phyloP scores from a whole-genome alignment of 2,113 vertebrate genomes.

The Cottus gobio region DNA sequence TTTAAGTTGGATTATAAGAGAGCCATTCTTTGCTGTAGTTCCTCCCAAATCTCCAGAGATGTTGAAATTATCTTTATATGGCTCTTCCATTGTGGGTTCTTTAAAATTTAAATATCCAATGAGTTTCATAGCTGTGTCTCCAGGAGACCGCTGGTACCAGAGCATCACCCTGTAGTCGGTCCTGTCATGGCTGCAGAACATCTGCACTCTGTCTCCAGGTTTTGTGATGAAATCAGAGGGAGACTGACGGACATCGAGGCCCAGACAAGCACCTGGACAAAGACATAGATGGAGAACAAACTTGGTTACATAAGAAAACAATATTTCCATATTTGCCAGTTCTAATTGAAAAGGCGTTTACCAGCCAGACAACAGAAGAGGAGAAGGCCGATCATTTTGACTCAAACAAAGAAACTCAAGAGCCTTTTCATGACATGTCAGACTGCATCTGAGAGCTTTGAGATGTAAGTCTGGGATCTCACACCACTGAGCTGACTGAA shows the following conservation, averaged over 20 bases:
- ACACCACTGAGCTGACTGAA: no score
- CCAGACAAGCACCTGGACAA: background rate
- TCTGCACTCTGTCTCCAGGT: conserved; percentile 21
- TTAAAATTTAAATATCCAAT: conserved; percentile 40
- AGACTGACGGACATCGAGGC: conserved; percentile 42
- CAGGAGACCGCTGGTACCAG: conserved; percentile 63
- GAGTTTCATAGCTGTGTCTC: conserved; percentile 53
- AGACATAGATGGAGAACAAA: background rate
- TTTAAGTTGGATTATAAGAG: background rate
- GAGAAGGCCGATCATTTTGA: background rate
- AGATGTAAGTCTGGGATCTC: background rate
- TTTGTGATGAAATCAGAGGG: conserved; percentile 22
- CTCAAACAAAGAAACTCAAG: background rate
- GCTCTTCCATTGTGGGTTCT: background rate
- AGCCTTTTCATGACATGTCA: background rate
- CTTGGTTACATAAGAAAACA: background rate
- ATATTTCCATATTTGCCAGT: background rate
- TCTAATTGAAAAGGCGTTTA: background rate
- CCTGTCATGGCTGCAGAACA: conserved; percentile 58
- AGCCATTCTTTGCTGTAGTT: conserved; percentile 22
- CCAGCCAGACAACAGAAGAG: conserved; percentile 10
- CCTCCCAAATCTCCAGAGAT: conserved; percentile 51
- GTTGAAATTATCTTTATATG: conserved; percentile 20
- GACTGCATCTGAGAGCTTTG: background rate
- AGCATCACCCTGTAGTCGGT: conserved; percentile 44